Evolutionary conservation across 2,888 invertebrate genomes (phyloP).

Genomic region (Carpatolechia fugitivella): DNA sequence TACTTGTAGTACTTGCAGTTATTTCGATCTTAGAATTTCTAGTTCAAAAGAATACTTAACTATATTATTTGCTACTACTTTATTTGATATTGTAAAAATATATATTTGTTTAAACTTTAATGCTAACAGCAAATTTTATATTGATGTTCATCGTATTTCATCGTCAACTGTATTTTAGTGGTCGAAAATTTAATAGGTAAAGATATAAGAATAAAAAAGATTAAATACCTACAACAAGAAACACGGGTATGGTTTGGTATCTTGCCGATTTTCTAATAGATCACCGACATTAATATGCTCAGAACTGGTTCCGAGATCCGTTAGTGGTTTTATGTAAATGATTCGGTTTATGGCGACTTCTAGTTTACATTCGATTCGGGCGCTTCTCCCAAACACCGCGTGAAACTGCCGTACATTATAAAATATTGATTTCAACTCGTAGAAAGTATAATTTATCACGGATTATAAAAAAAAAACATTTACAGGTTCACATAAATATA

Average conservation of each 20-base stretch:
- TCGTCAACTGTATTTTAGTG: constrained; percentile 38
- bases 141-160: too few species aligned
- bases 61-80: too few species aligned
- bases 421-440: constrained; percentile 51
- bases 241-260: constrained; percentile 46
- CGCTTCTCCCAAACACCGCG: constrained; percentile 39
- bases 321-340: constrained; percentile 77
- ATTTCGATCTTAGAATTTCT: neutral
- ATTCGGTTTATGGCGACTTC: constrained; percentile 69
- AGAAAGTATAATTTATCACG: constrained; percentile 64
- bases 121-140: too few species aligned
- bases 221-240: constrained; percentile 43
- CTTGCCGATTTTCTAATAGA: constrained; percentile 76
- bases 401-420: constrained; percentile 36
- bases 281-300: constrained; percentile 71
- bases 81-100: neutral
- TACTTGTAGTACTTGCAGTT: too few species aligned
- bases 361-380: constrained; percentile 64
- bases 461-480: constrained; percentile 45
- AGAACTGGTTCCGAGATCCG: constrained; percentile 75
- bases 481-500: constrained; percentile 34
- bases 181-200: constrained; percentile 46
- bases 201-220: constrained; percentile 62
- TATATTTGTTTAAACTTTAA: too few species aligned
- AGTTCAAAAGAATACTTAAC: too few species aligned